Conservation (phyloP, 2,113 vertebrate species). For the Thunnus thynnus region DNA sequence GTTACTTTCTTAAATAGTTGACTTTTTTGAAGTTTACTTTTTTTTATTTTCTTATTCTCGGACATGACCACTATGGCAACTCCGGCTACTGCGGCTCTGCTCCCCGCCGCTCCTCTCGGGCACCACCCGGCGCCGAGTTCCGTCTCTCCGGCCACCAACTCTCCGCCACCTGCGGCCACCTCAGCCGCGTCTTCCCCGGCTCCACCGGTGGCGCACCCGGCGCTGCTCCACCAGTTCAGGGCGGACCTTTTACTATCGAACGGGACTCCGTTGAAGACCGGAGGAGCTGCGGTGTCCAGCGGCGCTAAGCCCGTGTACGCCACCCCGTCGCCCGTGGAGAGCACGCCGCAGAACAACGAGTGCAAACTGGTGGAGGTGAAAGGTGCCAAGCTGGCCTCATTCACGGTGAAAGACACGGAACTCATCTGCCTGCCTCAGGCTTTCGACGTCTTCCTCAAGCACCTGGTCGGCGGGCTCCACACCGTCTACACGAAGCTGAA, state of each 20-base stretch:
- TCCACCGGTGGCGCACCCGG: slow-evolving; percentile 80
- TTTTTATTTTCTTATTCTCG: slow-evolving; percentile 48
- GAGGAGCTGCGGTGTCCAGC: slow-evolving; percentile 81
- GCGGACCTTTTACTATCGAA: slow-evolving; percentile 87
- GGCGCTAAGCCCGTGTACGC: slow-evolving; percentile 93
- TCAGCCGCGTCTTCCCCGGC: slow-evolving; percentile 80
- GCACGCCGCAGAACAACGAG: slow-evolving; percentile 99
- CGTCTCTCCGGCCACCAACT: slow-evolving; percentile 88
- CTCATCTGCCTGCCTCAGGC: slow-evolving; percentile 98
- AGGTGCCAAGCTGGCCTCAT: slow-evolving; percentile 96
- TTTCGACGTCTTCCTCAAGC: slow-evolving; percentile 97
- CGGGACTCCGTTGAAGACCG: slow-evolving; percentile 72
- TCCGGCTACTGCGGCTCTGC: slow-evolving; percentile 88
- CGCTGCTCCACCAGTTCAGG: slow-evolving; percentile 88
- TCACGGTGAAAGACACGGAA: slow-evolving; percentile 95
- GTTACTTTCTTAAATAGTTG: slow-evolving; percentile 66
- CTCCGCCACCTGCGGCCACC: slow-evolving; percentile 82
- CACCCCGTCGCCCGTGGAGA: slow-evolving; percentile 97
- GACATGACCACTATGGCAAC: slow-evolving; percentile 89
- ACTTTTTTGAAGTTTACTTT: slow-evolving; percentile 65
- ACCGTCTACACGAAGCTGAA: slow-evolving; percentile 99
- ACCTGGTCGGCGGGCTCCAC: slow-evolving; percentile 96
- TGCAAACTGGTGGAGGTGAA: slow-evolving; percentile 97
- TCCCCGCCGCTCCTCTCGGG: slow-evolving; percentile 90
- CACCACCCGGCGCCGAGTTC: slow-evolving; percentile 90